These are phyloP conservation scores for Drosophila willistoni DNA, from an alignment of 1,140 invertebrate species.

Conservation along the genomic window DNA sequence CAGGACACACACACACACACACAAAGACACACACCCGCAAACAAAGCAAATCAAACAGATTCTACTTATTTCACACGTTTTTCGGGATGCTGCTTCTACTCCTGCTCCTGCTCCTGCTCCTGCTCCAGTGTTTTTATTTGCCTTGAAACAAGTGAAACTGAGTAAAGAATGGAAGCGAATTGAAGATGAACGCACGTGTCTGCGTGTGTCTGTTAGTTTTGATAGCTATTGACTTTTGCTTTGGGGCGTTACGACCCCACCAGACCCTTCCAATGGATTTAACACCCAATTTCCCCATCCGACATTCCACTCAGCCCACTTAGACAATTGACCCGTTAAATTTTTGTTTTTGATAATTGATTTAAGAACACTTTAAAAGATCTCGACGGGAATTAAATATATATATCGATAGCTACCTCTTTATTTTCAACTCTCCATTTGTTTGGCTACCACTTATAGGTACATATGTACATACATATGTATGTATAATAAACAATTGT, in stretches of 20 bases:
- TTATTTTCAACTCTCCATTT: background rate
- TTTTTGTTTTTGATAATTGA: conserved; percentile 65
- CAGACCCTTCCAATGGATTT: background rate
- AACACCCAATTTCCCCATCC: too few species aligned
- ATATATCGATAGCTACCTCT: background rate
- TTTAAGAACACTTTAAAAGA: conserved; percentile 8
- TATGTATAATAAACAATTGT: background rate
- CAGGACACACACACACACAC: conserved; percentile 11
- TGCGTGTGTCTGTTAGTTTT: conserved; percentile 72
- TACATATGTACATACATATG: too few species aligned
- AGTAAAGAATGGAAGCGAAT: conserved; percentile 13
- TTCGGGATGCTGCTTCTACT: conserved; percentile 47
- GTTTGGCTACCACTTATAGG: background rate
- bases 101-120: conserved; percentile 1
- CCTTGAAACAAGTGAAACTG: conserved; percentile 71
- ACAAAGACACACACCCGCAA: conserved; percentile 7
- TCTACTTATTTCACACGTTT: conserved; percentile 78
- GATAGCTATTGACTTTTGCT: conserved; percentile 66
- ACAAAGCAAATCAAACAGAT: conserved; percentile 76
- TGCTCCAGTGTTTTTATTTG: conserved; percentile 50
- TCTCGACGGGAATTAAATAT: background rate
- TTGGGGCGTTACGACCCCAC: conserved; percentile 4
- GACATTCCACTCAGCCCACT: too few species aligned
- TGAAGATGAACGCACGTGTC: conserved; percentile 56
- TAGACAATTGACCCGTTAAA: conserved; percentile 64